Conservation (phyloP, 2,797 vertebrate genomes). For the Thripadectes ignobilis region DNA sequence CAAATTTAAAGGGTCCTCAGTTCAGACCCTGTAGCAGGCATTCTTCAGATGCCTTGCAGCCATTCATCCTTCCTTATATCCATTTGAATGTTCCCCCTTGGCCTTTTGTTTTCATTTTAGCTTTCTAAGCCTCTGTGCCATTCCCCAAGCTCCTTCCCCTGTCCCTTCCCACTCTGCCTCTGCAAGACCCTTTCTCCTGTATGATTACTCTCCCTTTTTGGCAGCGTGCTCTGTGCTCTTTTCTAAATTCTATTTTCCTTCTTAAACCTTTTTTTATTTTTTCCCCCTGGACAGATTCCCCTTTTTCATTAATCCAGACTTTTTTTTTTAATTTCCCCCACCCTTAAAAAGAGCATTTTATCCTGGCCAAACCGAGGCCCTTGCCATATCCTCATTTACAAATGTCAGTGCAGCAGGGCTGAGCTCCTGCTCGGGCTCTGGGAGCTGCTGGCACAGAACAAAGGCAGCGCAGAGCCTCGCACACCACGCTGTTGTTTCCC, state of each 20-base stretch:
- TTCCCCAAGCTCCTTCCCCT: background rate
- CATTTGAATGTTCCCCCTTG: conserved; percentile 43
- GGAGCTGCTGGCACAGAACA: conserved; percentile 43
- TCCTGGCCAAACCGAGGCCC: background rate
- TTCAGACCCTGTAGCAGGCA: background rate
- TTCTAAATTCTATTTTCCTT: background rate
- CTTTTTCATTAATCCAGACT: conserved; percentile 8
- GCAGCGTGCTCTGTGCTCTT: background rate
- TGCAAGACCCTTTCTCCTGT: background rate
- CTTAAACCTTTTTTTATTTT: background rate
- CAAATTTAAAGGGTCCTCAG: background rate
- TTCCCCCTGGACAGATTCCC: background rate
- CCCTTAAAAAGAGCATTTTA: conserved; percentile 53
- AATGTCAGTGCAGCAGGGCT: conserved; percentile 55
- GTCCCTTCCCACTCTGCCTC: background rate
- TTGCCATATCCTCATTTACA: conserved; percentile 48
- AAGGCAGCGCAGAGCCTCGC: conserved; percentile 30
- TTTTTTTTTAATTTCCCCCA: background rate
- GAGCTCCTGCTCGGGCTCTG: background rate
- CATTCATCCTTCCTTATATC: conserved; percentile 53
- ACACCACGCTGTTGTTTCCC: conserved; percentile 9
- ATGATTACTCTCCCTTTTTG: background rate
- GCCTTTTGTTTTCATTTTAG: conserved; percentile 59
- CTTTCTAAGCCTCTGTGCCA: conserved; percentile 19
- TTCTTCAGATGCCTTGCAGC: conserved; percentile 39